A percentile compares a stretch with the other conserved stretches of the same genome.
phyloP scores from a whole-genome alignment of 2,113 vertebrate species.

The Ranitomeya imitator region DNA sequence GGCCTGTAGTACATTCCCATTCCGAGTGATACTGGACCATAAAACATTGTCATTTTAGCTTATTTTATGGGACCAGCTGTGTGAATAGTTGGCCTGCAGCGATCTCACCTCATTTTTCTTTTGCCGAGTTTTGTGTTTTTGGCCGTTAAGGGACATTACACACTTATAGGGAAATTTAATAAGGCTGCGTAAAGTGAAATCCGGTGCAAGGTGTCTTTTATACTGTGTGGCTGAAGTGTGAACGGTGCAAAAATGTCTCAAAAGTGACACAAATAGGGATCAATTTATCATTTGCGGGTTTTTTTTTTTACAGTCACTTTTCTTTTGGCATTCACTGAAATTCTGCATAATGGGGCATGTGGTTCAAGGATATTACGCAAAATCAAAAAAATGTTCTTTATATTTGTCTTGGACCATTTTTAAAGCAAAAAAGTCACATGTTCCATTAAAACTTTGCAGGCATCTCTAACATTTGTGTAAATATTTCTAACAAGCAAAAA shows the following conservation, averaged over 20 bases:
- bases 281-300: too few relatives aligned
- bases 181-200: constrained; percentile 18
- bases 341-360: too few relatives aligned
- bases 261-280: not conserved
- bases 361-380: too few relatives aligned
- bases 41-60: constrained; percentile 27
- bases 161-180: constrained; percentile 32
- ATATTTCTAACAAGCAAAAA: too few relatives aligned
- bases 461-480: too few relatives aligned
- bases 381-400: too few relatives aligned
- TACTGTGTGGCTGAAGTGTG: constrained; percentile 16
- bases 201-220: constrained; percentile 24
- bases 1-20: constrained; percentile 20
- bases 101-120: constrained; percentile 39
- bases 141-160: constrained; percentile 30
- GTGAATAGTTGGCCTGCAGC: constrained; percentile 25
- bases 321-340: too few relatives aligned
- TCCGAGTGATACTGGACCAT: constrained; percentile 30
- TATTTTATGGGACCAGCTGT: constrained; percentile 39
- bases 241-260: constrained; percentile 5
- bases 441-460: too few relatives aligned
- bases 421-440: too few relatives aligned
- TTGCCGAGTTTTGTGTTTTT: constrained; percentile 26
- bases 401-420: too few relatives aligned
- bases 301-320: too few relatives aligned